Conservation (phyloP, 2,113 vertebrate genomes). For the Rhinolophus sinicus region DNA sequence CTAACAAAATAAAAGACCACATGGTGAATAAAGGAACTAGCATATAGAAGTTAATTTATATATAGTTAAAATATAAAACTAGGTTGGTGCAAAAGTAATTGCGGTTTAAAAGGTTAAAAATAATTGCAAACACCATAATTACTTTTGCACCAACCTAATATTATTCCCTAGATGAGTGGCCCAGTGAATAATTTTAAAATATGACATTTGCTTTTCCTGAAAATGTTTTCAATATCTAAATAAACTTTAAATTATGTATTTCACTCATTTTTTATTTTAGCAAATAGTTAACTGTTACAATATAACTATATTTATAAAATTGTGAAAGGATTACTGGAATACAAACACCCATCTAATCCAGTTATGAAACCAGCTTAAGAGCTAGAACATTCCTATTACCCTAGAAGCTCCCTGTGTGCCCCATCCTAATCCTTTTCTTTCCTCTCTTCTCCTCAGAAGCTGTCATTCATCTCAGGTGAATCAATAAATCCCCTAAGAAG, state of each 20-base stretch:
- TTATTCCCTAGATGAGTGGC: not conserved
- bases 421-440: not conserved
- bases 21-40: conserved; percentile 38
- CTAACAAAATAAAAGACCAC: conserved; percentile 78
- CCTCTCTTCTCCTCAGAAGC: not conserved
- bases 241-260: conserved; percentile 1
- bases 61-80: not conserved
- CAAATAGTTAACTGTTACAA: conserved; percentile 1
- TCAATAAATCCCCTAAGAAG: not conserved
- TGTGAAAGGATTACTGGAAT: not conserved
- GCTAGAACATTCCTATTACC: not conserved
- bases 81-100: too few relatives aligned
- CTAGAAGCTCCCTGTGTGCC: not conserved
- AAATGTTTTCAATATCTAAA: conserved; percentile 10
- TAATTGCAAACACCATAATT: too few relatives aligned
- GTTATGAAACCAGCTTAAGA: not conserved
- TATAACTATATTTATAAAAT: conserved; percentile 20
- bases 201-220: conserved; percentile 26
- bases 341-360: not conserved
- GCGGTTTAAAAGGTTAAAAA: too few relatives aligned
- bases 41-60: not conserved
- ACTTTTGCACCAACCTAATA: not conserved
- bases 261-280: conserved; percentile 33
- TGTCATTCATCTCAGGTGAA: not conserved
- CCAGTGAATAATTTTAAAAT: conserved; percentile 35